Evolutionary conservation across 2,888 invertebrate genomes (phyloP).

Genomic region (Drosophila pseudotalamancana): DNA sequence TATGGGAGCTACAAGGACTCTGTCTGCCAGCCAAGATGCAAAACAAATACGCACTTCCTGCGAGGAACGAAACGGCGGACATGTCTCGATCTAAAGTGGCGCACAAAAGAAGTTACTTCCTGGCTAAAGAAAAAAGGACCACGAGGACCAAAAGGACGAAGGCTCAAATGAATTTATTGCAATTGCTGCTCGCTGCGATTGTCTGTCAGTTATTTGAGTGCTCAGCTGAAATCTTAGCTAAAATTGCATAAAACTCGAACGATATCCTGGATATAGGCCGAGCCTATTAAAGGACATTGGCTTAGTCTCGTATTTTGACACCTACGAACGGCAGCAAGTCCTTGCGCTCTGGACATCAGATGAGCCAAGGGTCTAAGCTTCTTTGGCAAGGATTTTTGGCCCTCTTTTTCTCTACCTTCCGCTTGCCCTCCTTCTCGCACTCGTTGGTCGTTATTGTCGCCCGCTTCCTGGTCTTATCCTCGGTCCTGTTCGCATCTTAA

Average conservation of each 20-base stretch:
- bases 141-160: background rate
- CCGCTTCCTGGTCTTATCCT: constrained; percentile 68
- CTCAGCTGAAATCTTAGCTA: constrained; percentile 53
- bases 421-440: constrained; percentile 35
- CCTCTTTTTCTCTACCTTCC: background rate
- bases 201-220: constrained; percentile 36
- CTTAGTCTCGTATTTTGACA: constrained; percentile 82
- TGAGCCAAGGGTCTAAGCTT: constrained; percentile 54
- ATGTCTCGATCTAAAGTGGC: constrained; percentile 65
- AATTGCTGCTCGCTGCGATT: constrained; percentile 44
- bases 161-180: constrained; percentile 69
- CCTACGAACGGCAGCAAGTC: constrained; percentile 51
- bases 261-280: constrained; percentile 36
- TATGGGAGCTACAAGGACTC: constrained; percentile 29
- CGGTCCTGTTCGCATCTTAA: constrained; percentile 59
- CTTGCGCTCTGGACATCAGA: constrained; percentile 5
- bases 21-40: constrained; percentile 58
- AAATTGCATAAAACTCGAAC: constrained; percentile 77
- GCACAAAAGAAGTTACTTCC: constrained; percentile 79
- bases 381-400: constrained; percentile 46
- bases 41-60: constrained; percentile 81
- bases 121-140: constrained; percentile 35
- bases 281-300: constrained; percentile 82
- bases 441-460: constrained; percentile 16
- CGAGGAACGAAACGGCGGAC: constrained; percentile 43